Conservation (phyloP, 2,797 vertebrate species). For the Eulemur albifrons region DNA sequence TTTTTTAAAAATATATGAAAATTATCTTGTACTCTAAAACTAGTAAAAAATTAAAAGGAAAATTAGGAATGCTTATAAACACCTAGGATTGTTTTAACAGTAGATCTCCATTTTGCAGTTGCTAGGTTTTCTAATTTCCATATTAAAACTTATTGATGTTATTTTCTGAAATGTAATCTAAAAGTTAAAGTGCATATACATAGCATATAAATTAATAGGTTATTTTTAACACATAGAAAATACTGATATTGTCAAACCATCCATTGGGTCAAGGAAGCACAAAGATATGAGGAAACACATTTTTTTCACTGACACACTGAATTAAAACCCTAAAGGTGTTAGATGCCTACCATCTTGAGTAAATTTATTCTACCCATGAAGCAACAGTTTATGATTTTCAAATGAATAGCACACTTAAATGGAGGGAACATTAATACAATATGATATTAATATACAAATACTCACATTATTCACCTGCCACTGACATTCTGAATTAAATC, state of each 20-base stretch:
- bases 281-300: constrained; percentile 72
- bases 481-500: constrained; percentile 88
- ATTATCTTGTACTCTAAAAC: not conserved
- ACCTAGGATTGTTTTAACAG: not conserved
- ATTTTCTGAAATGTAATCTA: constrained; percentile 33
- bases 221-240: not conserved
- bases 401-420: constrained; percentile 85
- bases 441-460: constrained; percentile 87
- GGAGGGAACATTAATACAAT: constrained; percentile 86
- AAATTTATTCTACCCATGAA: constrained; percentile 83
- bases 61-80: not conserved
- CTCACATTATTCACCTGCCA: constrained; percentile 86
- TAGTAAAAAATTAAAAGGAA: not conserved
- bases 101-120: not conserved
- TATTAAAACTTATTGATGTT: not conserved
- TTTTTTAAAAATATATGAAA: not conserved
- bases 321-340: constrained; percentile 80
- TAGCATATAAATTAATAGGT: not conserved
- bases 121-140: not conserved
- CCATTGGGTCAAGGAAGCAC: not conserved
- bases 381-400: constrained; percentile 85
- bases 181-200: not conserved
- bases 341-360: constrained; percentile 78
- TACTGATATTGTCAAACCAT: not conserved
- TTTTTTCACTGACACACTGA: constrained; percentile 75